These are phyloP conservation scores for Tyto alba DNA, from an alignment of 2,113 vertebrate genomes.

Conservation along the genomic window DNA sequence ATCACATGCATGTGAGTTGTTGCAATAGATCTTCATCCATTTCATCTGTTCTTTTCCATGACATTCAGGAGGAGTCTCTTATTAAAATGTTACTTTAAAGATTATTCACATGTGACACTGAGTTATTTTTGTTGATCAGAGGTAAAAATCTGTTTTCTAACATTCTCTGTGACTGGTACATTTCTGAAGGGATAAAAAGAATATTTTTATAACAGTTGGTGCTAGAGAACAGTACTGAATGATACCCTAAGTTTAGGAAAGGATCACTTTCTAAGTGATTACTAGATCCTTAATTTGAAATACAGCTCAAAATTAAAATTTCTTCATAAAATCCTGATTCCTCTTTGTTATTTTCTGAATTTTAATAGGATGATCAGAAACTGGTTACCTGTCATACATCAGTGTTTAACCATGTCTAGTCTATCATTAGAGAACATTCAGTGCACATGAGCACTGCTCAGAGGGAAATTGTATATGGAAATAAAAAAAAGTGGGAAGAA, in stretches of 20 bases:
- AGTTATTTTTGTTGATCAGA: neutral
- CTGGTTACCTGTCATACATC: neutral
- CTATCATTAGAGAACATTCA: neutral
- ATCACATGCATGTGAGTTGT: neutral
- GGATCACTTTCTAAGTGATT: neutral
- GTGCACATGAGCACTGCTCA: neutral
- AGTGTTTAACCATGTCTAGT: neutral
- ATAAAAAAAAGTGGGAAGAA: neutral
- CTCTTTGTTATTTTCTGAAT: neutral
- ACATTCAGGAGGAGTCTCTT: neutral
- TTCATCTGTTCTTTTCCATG: neutral
- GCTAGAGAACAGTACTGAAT: neutral
- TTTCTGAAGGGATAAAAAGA: neutral
- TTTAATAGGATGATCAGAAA: neutral
- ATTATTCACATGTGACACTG: neutral
- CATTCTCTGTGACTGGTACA: neutral
- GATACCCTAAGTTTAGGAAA: neutral
- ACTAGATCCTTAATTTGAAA: neutral
- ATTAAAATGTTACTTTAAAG: neutral
- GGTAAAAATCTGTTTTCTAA: neutral
- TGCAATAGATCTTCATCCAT: conserved; percentile 1
- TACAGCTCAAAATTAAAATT: neutral
- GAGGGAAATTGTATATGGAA: neutral
- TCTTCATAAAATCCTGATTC: neutral
- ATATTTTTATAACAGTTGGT: neutral